phyloP scores from a whole-genome alignment of 2,888 invertebrate species.

The Adela reaumurella region DNA sequence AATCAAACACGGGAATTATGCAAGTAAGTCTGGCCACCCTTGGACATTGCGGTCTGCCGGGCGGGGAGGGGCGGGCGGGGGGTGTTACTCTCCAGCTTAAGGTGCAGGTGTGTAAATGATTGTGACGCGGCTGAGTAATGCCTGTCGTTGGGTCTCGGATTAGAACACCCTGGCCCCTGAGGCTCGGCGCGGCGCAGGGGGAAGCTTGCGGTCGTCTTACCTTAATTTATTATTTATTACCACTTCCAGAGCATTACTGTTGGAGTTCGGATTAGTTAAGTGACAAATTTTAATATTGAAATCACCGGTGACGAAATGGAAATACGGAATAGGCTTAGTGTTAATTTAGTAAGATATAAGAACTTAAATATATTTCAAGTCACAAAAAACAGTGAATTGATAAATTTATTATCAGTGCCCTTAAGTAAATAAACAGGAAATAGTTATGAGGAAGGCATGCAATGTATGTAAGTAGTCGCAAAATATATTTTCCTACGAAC shows the following conservation, averaged over 20 bases:
- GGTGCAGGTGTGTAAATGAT: neutral
- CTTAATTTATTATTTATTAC: neutral
- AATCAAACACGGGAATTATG: too few species aligned
- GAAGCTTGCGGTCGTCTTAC: neutral
- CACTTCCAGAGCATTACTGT: neutral
- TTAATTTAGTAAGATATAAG: too few species aligned
- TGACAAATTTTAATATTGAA: too few species aligned
- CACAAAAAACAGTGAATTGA: too few species aligned
- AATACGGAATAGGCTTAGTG: too few species aligned
- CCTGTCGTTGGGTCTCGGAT: neutral
- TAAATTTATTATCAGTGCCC: too few species aligned
- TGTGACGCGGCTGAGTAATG: neutral
- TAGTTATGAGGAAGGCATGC: too few species aligned
- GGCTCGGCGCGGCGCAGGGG: neutral
- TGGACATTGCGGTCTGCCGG: slow-evolving; percentile 1
- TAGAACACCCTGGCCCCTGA: neutral
- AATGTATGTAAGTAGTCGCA: too few species aligned
- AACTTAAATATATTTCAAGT: too few species aligned
- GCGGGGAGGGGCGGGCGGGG: neutral
- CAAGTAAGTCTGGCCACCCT: neutral
- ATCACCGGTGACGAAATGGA: too few species aligned
- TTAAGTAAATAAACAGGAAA: too few species aligned
- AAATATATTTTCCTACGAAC: too few species aligned
- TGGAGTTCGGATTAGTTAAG: neutral
- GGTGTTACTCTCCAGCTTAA: neutral